Percentiles rank a stretch among this genome's conserved stretches.
Evolutionary conservation across 2,888 invertebrate genomes (phyloP).

Genomic region (Yponomeuta malinellus): DNA sequence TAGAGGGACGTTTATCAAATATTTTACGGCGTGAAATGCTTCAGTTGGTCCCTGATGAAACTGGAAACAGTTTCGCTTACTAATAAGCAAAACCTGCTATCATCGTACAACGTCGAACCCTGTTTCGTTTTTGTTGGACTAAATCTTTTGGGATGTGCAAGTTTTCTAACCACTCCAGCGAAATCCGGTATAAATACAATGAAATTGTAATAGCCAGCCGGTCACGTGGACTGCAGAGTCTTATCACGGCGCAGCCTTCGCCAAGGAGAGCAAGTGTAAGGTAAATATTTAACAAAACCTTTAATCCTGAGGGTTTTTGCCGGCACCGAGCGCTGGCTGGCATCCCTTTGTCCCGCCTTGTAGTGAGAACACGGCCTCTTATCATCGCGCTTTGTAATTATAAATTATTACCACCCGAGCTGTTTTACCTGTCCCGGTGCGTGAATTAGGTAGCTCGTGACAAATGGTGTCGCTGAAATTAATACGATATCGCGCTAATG

Average conservation of each 20-base stretch:
- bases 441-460: slow-evolving; percentile 14
- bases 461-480: slow-evolving; percentile 12
- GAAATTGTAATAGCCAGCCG: neutral
- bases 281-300: slow-evolving; percentile 60
- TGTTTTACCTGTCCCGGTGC: slow-evolving; percentile 28
- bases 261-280: slow-evolving; percentile 40
- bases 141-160: neutral
- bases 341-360: slow-evolving; percentile 46
- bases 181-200: slow-evolving; percentile 10
- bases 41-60: neutral
- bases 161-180: neutral
- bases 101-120: neutral
- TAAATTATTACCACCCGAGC: slow-evolving; percentile 41
- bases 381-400: slow-evolving; percentile 56
- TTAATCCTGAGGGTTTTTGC: slow-evolving; percentile 47
- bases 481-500: slow-evolving; percentile 11
- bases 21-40: neutral
- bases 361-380: slow-evolving; percentile 42
- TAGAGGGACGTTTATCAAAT: neutral
- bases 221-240: slow-evolving; percentile 9
- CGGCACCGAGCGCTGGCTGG: slow-evolving; percentile 22
- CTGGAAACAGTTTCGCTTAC: neutral
- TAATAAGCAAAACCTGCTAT: slow-evolving; percentile 1
- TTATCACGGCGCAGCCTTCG: slow-evolving; percentile 16
- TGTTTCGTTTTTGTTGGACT: neutral